A percentile compares a stretch with the other conserved stretches of the same genome.
Evolutionary conservation across 92 coral and sea anemone genomes (phyloP).

Genomic region (Porites divaricata): DNA sequence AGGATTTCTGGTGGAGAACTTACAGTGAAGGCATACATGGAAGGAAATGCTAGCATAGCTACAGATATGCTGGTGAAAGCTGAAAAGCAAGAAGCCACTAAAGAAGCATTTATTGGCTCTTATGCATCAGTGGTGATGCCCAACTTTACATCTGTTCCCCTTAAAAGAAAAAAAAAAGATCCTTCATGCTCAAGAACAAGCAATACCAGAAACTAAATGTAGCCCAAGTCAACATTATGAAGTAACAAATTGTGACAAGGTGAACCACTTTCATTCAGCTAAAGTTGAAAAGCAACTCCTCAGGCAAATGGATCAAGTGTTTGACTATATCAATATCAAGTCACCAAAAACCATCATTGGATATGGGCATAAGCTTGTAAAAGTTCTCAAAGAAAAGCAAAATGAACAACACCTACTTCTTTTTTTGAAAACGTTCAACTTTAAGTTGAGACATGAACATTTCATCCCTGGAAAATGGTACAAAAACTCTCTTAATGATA

Average conservation of each 20-base stretch:
- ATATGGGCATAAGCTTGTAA: slow-evolving; percentile 8
- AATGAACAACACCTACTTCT: not conserved
- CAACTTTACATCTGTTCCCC: slow-evolving; percentile 18
- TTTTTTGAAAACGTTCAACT: not conserved
- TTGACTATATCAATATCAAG: slow-evolving; percentile 21
- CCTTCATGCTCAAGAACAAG: no score
- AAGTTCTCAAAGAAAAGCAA: not conserved
- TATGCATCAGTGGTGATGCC: slow-evolving; percentile 7
- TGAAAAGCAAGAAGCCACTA: not conserved
- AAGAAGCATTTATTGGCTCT: slow-evolving; percentile 12
- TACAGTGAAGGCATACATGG: slow-evolving; percentile 36
- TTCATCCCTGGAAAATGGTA: not conserved
- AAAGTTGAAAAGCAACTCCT: slow-evolving; percentile 13
- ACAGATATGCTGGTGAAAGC: slow-evolving; percentile 27
- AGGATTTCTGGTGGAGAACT: slow-evolving; percentile 35
- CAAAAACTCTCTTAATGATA: not conserved
- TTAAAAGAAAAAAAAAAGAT: slow-evolving; percentile 13
- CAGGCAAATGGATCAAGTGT: slow-evolving; percentile 21
- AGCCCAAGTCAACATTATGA: no score
- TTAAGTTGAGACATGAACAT: slow-evolving; percentile 2
- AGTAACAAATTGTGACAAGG: no score
- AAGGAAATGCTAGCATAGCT: slow-evolving; percentile 21
- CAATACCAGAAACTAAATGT: no score
- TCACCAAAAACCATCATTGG: no score
- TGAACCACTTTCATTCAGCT: not conserved